These are phyloP conservation scores for Athalia circularis DNA, from an alignment of 2,888 invertebrate genomes.

Conservation along the genomic window DNA sequence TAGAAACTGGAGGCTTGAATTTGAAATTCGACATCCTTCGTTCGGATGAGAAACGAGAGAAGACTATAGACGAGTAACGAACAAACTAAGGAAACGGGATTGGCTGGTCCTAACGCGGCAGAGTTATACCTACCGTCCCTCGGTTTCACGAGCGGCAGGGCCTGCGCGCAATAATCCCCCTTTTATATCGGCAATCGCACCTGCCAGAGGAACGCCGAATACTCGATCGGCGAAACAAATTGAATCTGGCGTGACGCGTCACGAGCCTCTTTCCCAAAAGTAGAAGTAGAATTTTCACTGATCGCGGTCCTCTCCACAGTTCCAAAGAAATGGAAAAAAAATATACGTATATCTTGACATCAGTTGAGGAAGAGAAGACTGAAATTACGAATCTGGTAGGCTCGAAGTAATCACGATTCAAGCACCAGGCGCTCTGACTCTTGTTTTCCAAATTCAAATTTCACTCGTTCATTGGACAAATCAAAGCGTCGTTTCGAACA, in stretches of 20 bases:
- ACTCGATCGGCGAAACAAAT: slow-evolving; percentile 44
- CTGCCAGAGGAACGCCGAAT: slow-evolving; percentile 42
- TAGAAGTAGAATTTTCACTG: neutral
- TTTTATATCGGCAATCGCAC: slow-evolving; percentile 45
- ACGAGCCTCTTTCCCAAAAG: slow-evolving; percentile 6
- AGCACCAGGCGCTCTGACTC: neutral
- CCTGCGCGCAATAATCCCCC: slow-evolving; percentile 43
- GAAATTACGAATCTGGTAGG: neutral
- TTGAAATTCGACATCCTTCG: slow-evolving; percentile 24
- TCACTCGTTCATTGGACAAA: neutral
- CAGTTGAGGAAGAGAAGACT: neutral
- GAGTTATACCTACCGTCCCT: neutral
- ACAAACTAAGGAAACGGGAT: slow-evolving; percentile 20
- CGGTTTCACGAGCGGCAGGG: slow-evolving; percentile 41
- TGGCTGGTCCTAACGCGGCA: slow-evolving; percentile 28
- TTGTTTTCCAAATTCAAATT: slow-evolving; percentile 23
- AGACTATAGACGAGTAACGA: slow-evolving; percentile 17
- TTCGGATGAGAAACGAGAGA: slow-evolving; percentile 14
- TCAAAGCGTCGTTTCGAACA: too few species aligned
- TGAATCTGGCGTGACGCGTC: slow-evolving; percentile 39
- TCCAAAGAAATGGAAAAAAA: slow-evolving; percentile 7
- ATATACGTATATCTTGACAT: neutral
- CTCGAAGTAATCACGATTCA: too few species aligned
- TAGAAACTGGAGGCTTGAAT: slow-evolving; percentile 24
- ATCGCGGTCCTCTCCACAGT: too few species aligned